Evolutionary conservation across 2,113 vertebrate species (phyloP).

Genomic region (Desmodus rotundus): DNA sequence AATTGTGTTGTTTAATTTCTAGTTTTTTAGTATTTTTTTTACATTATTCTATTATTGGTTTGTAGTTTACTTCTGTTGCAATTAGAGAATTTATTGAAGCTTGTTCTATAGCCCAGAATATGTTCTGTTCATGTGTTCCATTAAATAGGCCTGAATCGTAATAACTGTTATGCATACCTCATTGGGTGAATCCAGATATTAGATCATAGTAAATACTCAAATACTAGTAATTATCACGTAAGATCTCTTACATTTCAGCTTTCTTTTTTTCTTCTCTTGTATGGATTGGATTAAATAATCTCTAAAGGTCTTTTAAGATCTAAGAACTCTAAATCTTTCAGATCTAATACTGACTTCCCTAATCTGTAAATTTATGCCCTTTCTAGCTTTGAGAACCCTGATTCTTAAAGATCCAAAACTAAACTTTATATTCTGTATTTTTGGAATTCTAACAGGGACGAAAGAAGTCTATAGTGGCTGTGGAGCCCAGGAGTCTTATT

Average conservation of each 20-base stretch:
- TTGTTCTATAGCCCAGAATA: background rate
- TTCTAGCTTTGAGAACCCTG: constrained; percentile 1
- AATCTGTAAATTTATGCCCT: background rate
- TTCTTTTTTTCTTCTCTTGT: background rate
- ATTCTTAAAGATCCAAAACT: constrained; percentile 34
- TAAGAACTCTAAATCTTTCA: constrained; percentile 22
- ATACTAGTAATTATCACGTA: constrained; percentile 8
- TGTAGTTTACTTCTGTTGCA: background rate
- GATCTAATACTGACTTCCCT: background rate
- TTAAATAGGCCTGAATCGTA: background rate
- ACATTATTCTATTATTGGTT: background rate
- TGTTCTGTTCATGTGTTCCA: background rate
- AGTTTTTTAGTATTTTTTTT: constrained; percentile 29
- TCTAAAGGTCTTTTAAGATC: background rate
- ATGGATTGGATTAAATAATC: background rate
- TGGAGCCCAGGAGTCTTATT: constrained; percentile 78
- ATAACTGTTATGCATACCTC: background rate
- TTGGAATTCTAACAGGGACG: constrained; percentile 78
- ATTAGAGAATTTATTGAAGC: background rate
- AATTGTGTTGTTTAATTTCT: background rate
- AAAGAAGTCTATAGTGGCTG: constrained; percentile 84
- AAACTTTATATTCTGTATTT: constrained; percentile 30
- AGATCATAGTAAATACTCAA: background rate
- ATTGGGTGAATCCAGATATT: background rate
- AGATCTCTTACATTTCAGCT: background rate